Conservation (phyloP, 2,888 invertebrate genomes). For the Galerucella nymphaeae region DNA sequence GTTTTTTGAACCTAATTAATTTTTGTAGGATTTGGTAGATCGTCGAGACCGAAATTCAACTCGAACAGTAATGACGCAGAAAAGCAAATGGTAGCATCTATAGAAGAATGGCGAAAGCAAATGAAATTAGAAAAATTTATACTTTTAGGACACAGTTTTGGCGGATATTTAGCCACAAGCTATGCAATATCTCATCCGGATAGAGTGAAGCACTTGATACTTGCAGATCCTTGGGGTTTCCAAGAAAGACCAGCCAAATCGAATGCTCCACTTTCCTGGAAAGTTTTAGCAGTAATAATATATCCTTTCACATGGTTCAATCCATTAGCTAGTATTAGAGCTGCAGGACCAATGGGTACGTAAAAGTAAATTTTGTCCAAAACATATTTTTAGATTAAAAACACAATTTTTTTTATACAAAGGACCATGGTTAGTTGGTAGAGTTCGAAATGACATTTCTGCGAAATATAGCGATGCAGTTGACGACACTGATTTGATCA, state of each 20-base stretch:
- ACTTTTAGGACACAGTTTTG: constrained; percentile 92
- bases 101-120: constrained; percentile 93
- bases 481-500: constrained; percentile 78
- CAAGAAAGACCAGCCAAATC: constrained; percentile 72
- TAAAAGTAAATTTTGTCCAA: constrained; percentile 17
- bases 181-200: constrained; percentile 88
- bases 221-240: constrained; percentile 91
- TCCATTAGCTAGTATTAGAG: constrained; percentile 91
- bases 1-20: background rate
- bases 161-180: constrained; percentile 88
- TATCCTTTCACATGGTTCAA: constrained; percentile 78
- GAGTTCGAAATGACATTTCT: constrained; percentile 88
- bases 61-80: constrained; percentile 82
- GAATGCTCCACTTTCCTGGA: constrained; percentile 80
- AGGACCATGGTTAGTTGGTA: constrained; percentile 89
- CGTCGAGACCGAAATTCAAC: constrained; percentile 87
- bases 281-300: constrained; percentile 79
- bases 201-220: constrained; percentile 86
- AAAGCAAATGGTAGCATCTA: constrained; percentile 87
- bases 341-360: constrained; percentile 84
- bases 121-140: constrained; percentile 88
- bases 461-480: constrained; percentile 79
- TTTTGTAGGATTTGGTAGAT: constrained; percentile 86
- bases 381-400: no score
- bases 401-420: constrained; percentile 43